phyloP scores from a whole-genome alignment of 1,140 invertebrate species.

The Drosophila elegans region DNA sequence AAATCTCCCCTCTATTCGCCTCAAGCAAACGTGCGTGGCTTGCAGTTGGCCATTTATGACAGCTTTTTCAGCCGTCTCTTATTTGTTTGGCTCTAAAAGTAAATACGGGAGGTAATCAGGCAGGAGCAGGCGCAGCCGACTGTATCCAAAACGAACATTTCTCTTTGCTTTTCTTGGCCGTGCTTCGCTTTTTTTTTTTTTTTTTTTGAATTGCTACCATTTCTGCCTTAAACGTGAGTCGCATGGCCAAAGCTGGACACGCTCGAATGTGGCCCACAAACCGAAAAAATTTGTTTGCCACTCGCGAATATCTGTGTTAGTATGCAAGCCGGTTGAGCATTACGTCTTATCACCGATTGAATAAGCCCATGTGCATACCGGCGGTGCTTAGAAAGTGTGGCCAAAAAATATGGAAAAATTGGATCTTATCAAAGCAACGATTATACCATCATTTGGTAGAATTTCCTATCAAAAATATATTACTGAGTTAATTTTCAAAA shows the following conservation, averaged over 20 bases:
- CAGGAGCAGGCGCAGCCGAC: constrained; percentile 58
- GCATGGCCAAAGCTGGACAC: constrained; percentile 71
- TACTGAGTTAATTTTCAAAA: too few relatives aligned
- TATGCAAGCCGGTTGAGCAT: constrained; percentile 65
- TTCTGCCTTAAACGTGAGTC: constrained; percentile 68
- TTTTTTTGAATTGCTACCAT: constrained; percentile 33
- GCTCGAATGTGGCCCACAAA: constrained; percentile 70
- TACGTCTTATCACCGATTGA: constrained; percentile 78
- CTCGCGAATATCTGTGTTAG: constrained; percentile 61
- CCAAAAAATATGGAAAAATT: constrained; percentile 15
- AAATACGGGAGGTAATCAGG: constrained; percentile 63
- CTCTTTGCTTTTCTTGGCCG: constrained; percentile 56
- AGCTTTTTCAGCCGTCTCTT: constrained; percentile 9
- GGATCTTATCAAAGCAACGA: too few relatives aligned
- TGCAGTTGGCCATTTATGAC: constrained; percentile 28
- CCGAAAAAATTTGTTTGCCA: constrained; percentile 61
- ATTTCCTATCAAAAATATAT: too few relatives aligned
- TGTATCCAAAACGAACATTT: constrained; percentile 65
- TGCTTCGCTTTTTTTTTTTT: constrained; percentile 8
- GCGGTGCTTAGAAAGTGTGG: constrained; percentile 66
- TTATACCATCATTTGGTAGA: too few relatives aligned
- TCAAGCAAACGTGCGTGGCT: constrained; percentile 40
- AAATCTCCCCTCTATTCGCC: constrained; percentile 8
- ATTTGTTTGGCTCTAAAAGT: constrained; percentile 57
- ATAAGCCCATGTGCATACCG: constrained; percentile 48